Evolutionary conservation across 2,113 vertebrate genomes (phyloP), one percentile per base, ranked within the genome.

Genomic region (Phaethon lepturus): DNA sequence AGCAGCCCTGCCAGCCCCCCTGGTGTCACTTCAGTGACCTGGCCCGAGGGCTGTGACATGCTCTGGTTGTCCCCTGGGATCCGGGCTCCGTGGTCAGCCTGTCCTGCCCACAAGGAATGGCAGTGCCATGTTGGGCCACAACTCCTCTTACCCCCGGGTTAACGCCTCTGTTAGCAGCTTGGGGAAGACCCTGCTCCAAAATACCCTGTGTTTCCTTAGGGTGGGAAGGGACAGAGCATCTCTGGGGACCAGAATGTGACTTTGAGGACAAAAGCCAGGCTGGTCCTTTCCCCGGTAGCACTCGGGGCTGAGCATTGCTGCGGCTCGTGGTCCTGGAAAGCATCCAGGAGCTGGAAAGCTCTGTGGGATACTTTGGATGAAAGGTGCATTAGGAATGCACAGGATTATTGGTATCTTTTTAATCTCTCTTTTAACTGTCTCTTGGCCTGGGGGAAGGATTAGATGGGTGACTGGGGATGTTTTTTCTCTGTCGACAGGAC

Each of bases 331-430:
- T 16, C 59, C 67, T 87, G 91, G 91, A 87, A 44, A 69, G 38
- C 60, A 33, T 83, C 94, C 94, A 90, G 87, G 73, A 79, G 67
- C 83, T 59, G 72, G 82, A 47, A 62, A 87, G 94, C 91, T 87
- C 87, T 58, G 82, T 68, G 77, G 91, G 94, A 83, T 84, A 11
- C 83, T 88, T 83, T 0, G 24, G 87, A 91, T 91, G 94, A 69
- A 63, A 87, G 91, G 91, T 74, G 82, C 91, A 68, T 88, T 79
- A 87, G 91, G 77, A 73, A 83, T 26, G 59, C 25, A 5, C 38
- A 6, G 91, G 91, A 95, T 95, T 93, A 93, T 64, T 19, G 26
- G 72, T 69, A n/a, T 91, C 83, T 69, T 59, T 90, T 93, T 87
- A 93, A 95, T 93, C 94, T 78, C 81, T 49, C 38, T 44, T 64